Conservation (phyloP, 1,140 invertebrate species). For the Camponotus floridanus region DNA sequence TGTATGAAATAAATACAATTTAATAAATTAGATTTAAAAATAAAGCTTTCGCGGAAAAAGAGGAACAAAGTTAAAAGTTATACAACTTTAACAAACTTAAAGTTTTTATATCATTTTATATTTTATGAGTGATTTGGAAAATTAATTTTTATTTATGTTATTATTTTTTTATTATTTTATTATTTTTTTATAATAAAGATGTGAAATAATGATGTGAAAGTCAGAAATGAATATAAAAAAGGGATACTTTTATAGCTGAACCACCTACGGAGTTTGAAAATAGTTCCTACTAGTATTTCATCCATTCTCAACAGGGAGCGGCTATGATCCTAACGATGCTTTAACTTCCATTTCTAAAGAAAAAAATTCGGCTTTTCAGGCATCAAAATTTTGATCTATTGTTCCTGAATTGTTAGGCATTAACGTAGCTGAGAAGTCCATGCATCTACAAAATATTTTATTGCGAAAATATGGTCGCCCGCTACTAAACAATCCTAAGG, state of each 20-base stretch:
- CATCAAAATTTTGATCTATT: constrained; percentile 67
- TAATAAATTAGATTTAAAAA: neutral
- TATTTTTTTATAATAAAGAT: neutral
- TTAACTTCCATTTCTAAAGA: constrained; percentile 23
- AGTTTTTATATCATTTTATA: neutral
- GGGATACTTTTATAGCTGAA: neutral
- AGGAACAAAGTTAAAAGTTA: neutral
- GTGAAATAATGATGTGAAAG: too few relatives aligned
- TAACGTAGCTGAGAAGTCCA: constrained; percentile 57
- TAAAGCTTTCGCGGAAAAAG: neutral
- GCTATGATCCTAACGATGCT: constrained; percentile 18
- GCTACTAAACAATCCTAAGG: constrained; percentile 74
- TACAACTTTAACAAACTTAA: neutral
- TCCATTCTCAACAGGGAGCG: neutral
- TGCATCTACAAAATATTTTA: neutral
- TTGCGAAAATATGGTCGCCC: constrained; percentile 30
- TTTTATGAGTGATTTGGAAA: neutral
- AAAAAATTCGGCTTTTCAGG: neutral
- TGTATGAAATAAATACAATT: neutral
- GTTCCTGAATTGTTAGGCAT: constrained; percentile 70
- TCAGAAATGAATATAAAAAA: neutral
- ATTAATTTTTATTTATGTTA: constrained; percentile 3
- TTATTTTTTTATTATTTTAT: too few relatives aligned
- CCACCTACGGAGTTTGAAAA: neutral
- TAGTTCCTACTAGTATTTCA: neutral